Conservation (phyloP, 1,140 invertebrate species). For the Ylistrum balloti region DNA sequence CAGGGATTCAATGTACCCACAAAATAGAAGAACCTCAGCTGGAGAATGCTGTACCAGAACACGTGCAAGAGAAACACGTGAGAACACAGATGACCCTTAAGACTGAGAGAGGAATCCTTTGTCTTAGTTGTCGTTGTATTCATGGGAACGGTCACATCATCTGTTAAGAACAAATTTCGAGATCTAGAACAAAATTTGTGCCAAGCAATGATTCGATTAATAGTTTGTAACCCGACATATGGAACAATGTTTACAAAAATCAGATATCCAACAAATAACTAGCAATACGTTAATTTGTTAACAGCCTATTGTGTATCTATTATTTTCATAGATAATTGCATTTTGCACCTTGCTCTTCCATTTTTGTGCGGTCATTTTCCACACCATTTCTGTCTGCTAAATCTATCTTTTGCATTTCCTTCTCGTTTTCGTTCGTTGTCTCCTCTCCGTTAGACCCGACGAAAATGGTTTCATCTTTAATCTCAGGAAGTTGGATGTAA, state of each 20-base stretch:
- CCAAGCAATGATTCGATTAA: too few relatives aligned
- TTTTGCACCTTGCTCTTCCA: neutral
- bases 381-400: neutral
- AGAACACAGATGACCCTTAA: neutral
- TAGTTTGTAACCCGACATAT: too few relatives aligned
- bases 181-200: neutral
- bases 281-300: too few relatives aligned
- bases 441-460: neutral
- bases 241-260: too few relatives aligned
- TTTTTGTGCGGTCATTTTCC: too few relatives aligned
- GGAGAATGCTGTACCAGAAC: conserved; percentile 21
- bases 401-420: neutral
- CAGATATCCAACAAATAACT: too few relatives aligned
- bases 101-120: neutral
- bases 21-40: neutral
- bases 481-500: neutral
- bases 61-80: neutral
- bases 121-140: neutral
- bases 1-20: conserved; percentile 23
- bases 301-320: too few relatives aligned
- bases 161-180: neutral
- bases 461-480: neutral
- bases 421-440: neutral
- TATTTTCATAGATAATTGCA: too few relatives aligned
- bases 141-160: neutral